Percentiles rank a stretch among this genome's conserved stretches.
These are phyloP conservation scores for Caenorhabditis japonica DNA, from an alignment of 2,888 invertebrate species.

Conservation along the genomic window DNA sequence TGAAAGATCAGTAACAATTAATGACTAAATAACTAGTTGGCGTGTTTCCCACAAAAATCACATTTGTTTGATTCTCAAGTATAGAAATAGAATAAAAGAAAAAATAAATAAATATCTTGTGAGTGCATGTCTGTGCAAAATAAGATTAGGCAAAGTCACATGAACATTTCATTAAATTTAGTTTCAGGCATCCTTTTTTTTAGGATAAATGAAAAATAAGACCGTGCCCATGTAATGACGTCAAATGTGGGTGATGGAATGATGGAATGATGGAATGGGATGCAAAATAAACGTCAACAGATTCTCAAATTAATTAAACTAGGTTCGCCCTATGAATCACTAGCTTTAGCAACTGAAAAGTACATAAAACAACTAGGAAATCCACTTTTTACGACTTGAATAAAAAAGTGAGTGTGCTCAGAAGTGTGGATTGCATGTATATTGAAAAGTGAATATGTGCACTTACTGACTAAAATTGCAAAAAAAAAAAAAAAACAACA, in stretches of 20 bases:
- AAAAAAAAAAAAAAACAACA: too few species aligned
- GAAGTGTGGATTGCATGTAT: too few species aligned
- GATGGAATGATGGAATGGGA: not conserved
- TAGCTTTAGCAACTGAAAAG: too few species aligned
- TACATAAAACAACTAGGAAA: too few species aligned
- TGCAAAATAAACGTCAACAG: slow-evolving; percentile 31
- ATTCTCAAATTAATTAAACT: slow-evolving; percentile 30
- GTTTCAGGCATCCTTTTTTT: slow-evolving; percentile 1
- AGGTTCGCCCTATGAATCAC: slow-evolving; percentile 6
- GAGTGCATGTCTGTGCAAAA: not conserved
- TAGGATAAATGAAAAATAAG: slow-evolving; percentile 10
- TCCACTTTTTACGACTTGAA: too few species aligned
- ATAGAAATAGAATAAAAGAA: too few species aligned
- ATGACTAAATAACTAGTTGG: slow-evolving; percentile 37
- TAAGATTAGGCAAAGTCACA: slow-evolving; percentile 18
- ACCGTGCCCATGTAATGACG: slow-evolving; percentile 10
- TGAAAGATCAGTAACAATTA: slow-evolving; percentile 35
- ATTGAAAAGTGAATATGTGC: too few species aligned
- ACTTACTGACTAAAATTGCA: too few species aligned
- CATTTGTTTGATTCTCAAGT: not conserved
- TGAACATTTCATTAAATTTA: slow-evolving; percentile 18
- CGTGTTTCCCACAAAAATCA: too few species aligned
- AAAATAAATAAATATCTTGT: too few species aligned
- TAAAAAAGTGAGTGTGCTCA: too few species aligned
- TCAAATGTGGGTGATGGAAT: slow-evolving; percentile 6